phyloP scores from a whole-genome alignment of 2,113 vertebrate genomes.

The Eolophus roseicapilla region DNA sequence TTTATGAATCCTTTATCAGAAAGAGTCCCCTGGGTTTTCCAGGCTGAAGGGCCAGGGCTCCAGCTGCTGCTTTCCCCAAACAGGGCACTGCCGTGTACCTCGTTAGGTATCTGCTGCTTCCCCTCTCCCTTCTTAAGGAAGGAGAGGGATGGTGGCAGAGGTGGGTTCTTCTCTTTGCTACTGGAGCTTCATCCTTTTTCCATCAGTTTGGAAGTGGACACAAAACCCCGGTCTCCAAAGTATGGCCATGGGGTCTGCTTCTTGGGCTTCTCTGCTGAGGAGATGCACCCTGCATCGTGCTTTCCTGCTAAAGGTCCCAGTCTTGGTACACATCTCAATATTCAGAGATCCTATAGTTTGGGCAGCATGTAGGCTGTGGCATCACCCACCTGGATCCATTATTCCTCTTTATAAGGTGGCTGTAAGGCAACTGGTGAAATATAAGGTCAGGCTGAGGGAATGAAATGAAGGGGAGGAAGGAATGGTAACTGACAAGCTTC shows the following conservation, averaged over 20 bases:
- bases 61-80: not conserved
- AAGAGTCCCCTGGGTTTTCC: not conserved
- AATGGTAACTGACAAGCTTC: not conserved
- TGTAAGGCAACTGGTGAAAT: not conserved
- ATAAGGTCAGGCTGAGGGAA: not conserved
- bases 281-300: not conserved
- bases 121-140: not conserved
- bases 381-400: not conserved
- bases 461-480: not conserved
- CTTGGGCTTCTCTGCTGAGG: not conserved
- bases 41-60: not conserved
- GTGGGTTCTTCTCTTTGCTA: not conserved
- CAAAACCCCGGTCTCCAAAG: not conserved
- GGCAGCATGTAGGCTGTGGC: not conserved
- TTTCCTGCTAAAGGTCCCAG: not conserved
- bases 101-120: not conserved
- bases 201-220: not conserved
- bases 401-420: not conserved
- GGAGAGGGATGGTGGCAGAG: not conserved
- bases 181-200: not conserved
- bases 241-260: not conserved
- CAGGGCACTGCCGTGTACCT: not conserved
- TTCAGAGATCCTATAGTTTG: not conserved
- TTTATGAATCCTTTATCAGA: not conserved
- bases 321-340: not conserved